Evolutionary conservation across 64 coral and sea anemone genomes (phyloP).

Genomic region (Platygyra sinensis): DNA sequence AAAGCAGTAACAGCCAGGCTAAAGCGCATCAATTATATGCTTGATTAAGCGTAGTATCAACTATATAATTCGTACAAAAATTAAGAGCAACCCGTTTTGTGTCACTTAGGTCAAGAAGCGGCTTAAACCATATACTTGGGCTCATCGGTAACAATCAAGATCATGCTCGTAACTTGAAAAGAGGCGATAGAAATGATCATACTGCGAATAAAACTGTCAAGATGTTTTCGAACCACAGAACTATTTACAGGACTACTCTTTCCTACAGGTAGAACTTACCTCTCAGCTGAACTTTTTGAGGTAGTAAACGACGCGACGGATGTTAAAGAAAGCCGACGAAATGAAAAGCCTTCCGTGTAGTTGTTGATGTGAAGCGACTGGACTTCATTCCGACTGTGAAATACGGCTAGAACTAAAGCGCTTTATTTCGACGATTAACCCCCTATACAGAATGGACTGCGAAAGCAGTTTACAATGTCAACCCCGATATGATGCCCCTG

Average conservation of each 20-base stretch:
- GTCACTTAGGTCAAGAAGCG: too few relatives aligned
- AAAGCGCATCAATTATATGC: too few relatives aligned
- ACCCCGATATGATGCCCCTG: conserved; percentile 30
- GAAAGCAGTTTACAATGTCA: conserved; percentile 39
- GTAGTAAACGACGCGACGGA: not conserved
- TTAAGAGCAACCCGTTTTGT: too few relatives aligned
- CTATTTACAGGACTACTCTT: not conserved
- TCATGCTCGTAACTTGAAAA: not conserved
- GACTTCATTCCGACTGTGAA: conserved; percentile 29
- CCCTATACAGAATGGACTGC: conserved; percentile 17
- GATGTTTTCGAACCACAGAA: not conserved
- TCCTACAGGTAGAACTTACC: not conserved
- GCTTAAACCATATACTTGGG: not conserved
- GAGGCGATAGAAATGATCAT: not conserved
- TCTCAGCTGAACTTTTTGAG: not conserved
- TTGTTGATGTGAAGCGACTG: not conserved
- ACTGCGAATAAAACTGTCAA: not conserved
- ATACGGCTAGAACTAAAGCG: conserved; percentile 14
- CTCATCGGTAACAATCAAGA: not conserved
- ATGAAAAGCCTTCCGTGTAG: not conserved
- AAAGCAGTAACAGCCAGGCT: too few relatives aligned
- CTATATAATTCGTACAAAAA: too few relatives aligned
- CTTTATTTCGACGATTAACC: conserved; percentile 47
- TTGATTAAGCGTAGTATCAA: not conserved
- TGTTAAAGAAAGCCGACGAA: not conserved